These are phyloP conservation scores for Octomys mimax DNA, from an alignment of 2,797 vertebrate genomes.

Conservation along the genomic window DNA sequence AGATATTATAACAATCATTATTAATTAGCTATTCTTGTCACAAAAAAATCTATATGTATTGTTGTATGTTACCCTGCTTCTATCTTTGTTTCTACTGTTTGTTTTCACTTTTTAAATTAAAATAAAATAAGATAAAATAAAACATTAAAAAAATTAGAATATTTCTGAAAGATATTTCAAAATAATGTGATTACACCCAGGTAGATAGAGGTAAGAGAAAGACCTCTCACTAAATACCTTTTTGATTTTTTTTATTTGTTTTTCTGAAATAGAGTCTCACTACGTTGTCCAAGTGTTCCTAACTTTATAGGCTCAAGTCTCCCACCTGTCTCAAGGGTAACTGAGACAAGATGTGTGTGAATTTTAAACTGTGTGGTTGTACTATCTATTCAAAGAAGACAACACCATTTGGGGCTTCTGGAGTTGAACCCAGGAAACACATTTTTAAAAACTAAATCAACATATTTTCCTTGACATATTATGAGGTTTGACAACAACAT, in stretches of 20 bases:
- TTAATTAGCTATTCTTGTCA: too few relatives aligned
- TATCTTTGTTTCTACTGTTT: too few relatives aligned
- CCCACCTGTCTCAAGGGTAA: not conserved
- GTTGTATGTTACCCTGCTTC: too few relatives aligned
- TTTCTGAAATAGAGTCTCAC: not conserved
- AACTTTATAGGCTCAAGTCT: not conserved
- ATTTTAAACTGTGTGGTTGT: not conserved
- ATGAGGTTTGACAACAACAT: slow-evolving; percentile 48
- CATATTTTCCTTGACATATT: not conserved
- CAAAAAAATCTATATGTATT: too few relatives aligned
- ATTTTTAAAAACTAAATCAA: slow-evolving; percentile 20
- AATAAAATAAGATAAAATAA: too few relatives aligned
- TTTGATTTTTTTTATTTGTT: not conserved
- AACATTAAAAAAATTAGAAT: slow-evolving; percentile 13
- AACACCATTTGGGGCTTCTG: not conserved
- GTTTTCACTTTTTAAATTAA: too few relatives aligned
- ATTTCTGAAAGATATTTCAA: not conserved
- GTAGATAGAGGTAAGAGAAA: not conserved
- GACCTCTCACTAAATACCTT: not conserved
- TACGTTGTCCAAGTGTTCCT: not conserved
- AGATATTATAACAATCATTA: too few relatives aligned
- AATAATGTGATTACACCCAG: not conserved
- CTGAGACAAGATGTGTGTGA: not conserved
- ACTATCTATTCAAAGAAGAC: not conserved
- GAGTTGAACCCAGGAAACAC: not conserved